phyloP scores from a whole-genome alignment of 2,888 invertebrate species.

The Agrotis segetum region DNA sequence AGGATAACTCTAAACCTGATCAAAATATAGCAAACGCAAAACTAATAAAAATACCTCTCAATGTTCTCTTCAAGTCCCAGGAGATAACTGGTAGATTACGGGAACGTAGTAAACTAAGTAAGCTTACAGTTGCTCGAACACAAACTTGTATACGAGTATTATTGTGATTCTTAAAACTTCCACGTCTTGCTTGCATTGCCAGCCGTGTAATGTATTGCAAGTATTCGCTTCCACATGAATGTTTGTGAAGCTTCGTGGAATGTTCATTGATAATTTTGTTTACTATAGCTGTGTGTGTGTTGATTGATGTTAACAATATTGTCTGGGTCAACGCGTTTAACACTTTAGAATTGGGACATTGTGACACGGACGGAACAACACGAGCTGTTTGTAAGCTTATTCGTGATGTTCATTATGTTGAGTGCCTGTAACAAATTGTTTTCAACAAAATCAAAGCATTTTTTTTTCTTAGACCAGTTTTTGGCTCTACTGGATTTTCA shows the following conservation, averaged over 20 bases:
- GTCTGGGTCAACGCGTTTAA: neutral
- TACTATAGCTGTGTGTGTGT: neutral
- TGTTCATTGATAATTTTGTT: constrained; percentile 4
- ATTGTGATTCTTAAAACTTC: constrained; percentile 48
- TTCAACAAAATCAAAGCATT: too few species aligned
- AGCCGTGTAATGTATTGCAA: constrained; percentile 19
- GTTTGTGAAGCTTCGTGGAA: neutral
- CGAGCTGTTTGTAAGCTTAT: too few species aligned
- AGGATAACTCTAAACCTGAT: constrained; percentile 4
- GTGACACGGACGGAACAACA: neutral
- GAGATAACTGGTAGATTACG: constrained; percentile 42
- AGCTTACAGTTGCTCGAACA: constrained; percentile 45
- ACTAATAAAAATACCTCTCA: constrained; percentile 17
- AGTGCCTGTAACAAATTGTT: too few species aligned
- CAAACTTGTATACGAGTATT: constrained; percentile 43
- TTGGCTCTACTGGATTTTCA: too few species aligned
- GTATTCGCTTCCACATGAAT: constrained; percentile 4
- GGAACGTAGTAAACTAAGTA: constrained; percentile 29
- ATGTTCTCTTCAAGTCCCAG: constrained; percentile 32
- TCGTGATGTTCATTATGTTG: too few species aligned
- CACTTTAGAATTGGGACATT: neutral
- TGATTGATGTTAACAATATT: neutral
- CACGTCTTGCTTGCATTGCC: constrained; percentile 42
- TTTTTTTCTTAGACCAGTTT: too few species aligned
- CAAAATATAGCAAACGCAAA: constrained; percentile 1